Percentiles rank a stretch among this genome's conserved stretches.
These are phyloP conservation scores for Panurus biarmicus DNA, from an alignment of 2,113 vertebrate species.

Conservation along the genomic window DNA sequence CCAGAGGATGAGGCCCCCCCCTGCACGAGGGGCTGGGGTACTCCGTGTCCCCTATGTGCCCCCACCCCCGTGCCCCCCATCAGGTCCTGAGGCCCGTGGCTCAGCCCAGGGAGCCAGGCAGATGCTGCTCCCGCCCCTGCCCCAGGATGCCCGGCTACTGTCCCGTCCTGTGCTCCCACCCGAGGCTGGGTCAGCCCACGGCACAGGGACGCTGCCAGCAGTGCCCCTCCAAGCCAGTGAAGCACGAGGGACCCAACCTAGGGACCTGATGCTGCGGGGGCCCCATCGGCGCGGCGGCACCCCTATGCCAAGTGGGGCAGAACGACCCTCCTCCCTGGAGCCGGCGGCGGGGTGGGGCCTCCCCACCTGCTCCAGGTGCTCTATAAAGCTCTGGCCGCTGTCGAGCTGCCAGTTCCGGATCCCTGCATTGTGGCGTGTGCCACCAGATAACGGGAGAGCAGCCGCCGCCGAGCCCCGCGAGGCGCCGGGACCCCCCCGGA, in stretches of 20 bases:
- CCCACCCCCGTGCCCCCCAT: fast-evolving
- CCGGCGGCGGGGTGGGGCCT: neutral
- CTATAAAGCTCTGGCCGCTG: conserved; percentile 19
- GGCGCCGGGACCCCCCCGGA: neutral
- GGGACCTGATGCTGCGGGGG: neutral
- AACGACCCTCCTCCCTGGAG: neutral
- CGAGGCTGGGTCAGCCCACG: fast-evolving
- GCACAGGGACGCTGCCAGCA: fast-evolving
- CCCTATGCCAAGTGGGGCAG: neutral
- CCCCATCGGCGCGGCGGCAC: fast-evolving
- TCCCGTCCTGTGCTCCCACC: neutral
- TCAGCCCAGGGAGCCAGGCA: neutral
- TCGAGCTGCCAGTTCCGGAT: neutral
- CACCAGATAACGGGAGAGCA: neutral
- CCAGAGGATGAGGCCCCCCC: neutral
- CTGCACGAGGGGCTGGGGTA: neutral
- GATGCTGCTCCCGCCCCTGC: neutral
- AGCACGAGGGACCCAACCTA: fast-evolving
- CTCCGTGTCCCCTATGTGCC: fast-evolving
- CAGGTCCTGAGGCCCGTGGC: neutral
- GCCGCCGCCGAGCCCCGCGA: neutral
- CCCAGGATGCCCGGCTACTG: fast-evolving
- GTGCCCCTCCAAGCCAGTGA: neutral
- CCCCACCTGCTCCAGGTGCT: conserved; percentile 36
- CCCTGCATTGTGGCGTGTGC: neutral